Conservation (phyloP, 2,888 invertebrate species). For the Platypus cylindrus region DNA sequence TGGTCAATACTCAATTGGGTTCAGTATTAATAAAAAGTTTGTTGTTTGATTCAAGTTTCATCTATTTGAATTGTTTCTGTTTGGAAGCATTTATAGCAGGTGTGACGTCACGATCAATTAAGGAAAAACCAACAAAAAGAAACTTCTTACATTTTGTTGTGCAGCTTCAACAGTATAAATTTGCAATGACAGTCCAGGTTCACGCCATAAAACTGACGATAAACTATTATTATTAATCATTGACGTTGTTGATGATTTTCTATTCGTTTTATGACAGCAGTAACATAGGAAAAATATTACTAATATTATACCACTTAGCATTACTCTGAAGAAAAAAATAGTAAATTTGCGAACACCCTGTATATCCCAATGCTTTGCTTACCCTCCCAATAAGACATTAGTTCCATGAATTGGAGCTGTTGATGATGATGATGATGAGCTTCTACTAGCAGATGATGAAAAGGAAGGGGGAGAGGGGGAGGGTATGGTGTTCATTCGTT, state of each 20-base stretch:
- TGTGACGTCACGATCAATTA: too few relatives aligned
- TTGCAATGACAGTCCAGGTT: slow-evolving; percentile 40
- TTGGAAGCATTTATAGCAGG: too few relatives aligned
- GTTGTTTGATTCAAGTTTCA: not conserved
- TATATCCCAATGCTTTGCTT: too few relatives aligned
- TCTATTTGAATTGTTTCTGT: too few relatives aligned
- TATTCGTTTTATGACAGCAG: slow-evolving; percentile 50
- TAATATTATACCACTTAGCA: slow-evolving; percentile 64
- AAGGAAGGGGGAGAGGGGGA: too few relatives aligned
- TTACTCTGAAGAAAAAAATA: slow-evolving; percentile 45
- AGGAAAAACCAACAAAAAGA: too few relatives aligned
- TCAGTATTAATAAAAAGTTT: too few relatives aligned
- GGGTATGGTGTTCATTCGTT: slow-evolving; percentile 28
- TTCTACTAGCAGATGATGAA: too few relatives aligned
- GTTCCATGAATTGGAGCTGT: slow-evolving; percentile 44
- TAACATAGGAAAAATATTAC: slow-evolving; percentile 67
- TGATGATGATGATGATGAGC: slow-evolving; percentile 31
- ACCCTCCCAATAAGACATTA: slow-evolving; percentile 71
- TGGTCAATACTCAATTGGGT: too few relatives aligned
- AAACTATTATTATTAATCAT: slow-evolving; percentile 27
- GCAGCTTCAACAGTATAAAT: slow-evolving; percentile 43
- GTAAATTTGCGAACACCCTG: too few relatives aligned
- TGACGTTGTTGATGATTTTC: too few relatives aligned
- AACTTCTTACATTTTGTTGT: slow-evolving; percentile 30
- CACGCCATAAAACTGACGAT: slow-evolving; percentile 38